Evolutionary conservation across 2,888 invertebrate genomes (phyloP).

Genomic region (Myathropa florea): DNA sequence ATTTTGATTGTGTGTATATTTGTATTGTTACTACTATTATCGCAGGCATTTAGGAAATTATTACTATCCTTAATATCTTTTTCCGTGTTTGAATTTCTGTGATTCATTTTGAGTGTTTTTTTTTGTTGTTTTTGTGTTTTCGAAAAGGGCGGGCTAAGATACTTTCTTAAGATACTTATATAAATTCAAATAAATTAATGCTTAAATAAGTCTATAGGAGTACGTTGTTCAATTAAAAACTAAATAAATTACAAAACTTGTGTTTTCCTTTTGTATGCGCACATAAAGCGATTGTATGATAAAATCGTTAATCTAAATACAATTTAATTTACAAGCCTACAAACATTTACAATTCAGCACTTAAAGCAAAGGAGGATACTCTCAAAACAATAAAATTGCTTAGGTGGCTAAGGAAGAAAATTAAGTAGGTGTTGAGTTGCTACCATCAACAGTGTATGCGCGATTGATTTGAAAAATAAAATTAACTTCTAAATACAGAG

Average conservation of each 20-base stretch:
- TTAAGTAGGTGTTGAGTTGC: constrained; percentile 28
- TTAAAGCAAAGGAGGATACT: not conserved
- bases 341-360: constrained; percentile 5
- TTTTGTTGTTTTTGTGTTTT: constrained; percentile 9
- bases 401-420: not conserved
- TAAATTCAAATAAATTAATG: constrained; percentile 32
- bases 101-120: constrained; percentile 57
- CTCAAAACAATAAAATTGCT: not conserved
- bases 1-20: constrained; percentile 74
- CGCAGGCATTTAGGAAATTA: constrained; percentile 72
- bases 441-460: constrained; percentile 19
- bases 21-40: constrained; percentile 72
- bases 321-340: constrained; percentile 18
- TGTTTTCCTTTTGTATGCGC: constrained; percentile 36
- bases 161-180: constrained; percentile 12
- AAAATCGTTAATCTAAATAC: constrained; percentile 7
- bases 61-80: constrained; percentile 72
- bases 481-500: constrained; percentile 32
- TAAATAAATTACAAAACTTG: constrained; percentile 60
- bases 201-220: constrained; percentile 35
- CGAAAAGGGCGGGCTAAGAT: not conserved
- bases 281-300: not conserved
- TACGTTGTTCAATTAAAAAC: constrained; percentile 47
- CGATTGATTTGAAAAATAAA: constrained; percentile 24
- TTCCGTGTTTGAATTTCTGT: constrained; percentile 42